Conservation (phyloP, 2,888 invertebrate species). For the Stenichneumon culpator region DNA sequence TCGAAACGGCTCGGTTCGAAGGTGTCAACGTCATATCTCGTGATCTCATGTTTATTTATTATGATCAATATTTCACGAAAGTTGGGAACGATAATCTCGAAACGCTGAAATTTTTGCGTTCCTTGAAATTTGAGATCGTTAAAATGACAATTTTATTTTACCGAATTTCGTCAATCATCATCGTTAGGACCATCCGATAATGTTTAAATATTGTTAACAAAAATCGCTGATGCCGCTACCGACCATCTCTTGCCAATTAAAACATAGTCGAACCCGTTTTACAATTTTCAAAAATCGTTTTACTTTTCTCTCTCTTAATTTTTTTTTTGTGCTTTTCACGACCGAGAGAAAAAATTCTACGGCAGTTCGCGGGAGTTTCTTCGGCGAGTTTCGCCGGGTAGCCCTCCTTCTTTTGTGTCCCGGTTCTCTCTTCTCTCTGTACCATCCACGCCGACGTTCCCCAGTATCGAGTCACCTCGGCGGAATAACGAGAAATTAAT, state of each 20-base stretch:
- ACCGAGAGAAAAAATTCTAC: slow-evolving; percentile 42
- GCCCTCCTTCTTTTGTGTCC: slow-evolving; percentile 26
- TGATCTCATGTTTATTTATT: too few relatives aligned
- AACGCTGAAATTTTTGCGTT: too few relatives aligned
- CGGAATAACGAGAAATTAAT: slow-evolving; percentile 68
- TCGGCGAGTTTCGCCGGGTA: slow-evolving; percentile 6
- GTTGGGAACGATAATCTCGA: too few relatives aligned
- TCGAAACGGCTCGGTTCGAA: too few relatives aligned
- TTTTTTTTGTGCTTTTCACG: slow-evolving; percentile 26
- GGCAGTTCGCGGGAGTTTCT: slow-evolving; percentile 42
- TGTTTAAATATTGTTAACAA: background rate
- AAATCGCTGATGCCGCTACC: background rate
- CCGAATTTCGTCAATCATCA: background rate
- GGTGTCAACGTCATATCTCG: too few relatives aligned
- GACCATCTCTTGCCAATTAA: slow-evolving; percentile 24
- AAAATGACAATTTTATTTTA: background rate
- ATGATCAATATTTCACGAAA: too few relatives aligned
- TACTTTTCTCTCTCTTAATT: slow-evolving; percentile 19
- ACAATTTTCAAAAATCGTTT: slow-evolving; percentile 19
- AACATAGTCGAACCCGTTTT: slow-evolving; percentile 1
- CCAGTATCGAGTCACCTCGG: slow-evolving; percentile 44
- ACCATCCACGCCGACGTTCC: slow-evolving; percentile 35
- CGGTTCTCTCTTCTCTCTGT: slow-evolving; percentile 39
- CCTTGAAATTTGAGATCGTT: background rate
- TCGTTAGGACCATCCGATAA: background rate